phyloP scores from a whole-genome alignment of 2,888 invertebrate species.

The Lepidonotus clava region DNA sequence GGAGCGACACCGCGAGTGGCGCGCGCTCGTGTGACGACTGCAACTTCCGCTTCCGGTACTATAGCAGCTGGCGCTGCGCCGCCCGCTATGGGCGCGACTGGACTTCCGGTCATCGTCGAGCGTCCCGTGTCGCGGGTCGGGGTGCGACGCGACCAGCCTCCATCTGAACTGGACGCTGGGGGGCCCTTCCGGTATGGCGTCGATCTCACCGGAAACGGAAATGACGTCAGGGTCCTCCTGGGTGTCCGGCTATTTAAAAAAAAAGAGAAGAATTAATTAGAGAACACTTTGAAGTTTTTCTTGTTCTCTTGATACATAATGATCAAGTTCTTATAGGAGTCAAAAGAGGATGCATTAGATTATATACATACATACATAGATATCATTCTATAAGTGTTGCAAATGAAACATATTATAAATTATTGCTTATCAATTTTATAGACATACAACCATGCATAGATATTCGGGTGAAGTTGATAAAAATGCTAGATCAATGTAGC shows the following conservation, averaged over 20 bases:
- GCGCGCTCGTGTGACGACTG: slow-evolving; percentile 6
- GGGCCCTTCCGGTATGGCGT: neutral
- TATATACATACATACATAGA: neutral
- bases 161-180: neutral
- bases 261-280: neutral
- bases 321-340: neutral
- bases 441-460: neutral
- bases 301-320: neutral
- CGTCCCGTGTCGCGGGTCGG: slow-evolving; percentile 18
- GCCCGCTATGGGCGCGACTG: neutral
- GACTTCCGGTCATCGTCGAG: slow-evolving; percentile 44
- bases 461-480: neutral
- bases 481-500: neutral
- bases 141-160: neutral
- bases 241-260: neutral
- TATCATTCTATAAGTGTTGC: neutral
- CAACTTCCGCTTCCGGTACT: slow-evolving; percentile 17
- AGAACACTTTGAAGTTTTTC: neutral
- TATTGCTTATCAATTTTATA: neutral
- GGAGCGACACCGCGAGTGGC: neutral
- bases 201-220: neutral
- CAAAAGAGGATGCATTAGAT: neutral
- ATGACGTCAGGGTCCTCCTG: neutral
- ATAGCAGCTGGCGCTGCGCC: slow-evolving; percentile 21
- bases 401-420: neutral